These are phyloP conservation scores for Grallaria varia DNA, from an alignment of 2,113 vertebrate genomes.

Conservation along the genomic window DNA sequence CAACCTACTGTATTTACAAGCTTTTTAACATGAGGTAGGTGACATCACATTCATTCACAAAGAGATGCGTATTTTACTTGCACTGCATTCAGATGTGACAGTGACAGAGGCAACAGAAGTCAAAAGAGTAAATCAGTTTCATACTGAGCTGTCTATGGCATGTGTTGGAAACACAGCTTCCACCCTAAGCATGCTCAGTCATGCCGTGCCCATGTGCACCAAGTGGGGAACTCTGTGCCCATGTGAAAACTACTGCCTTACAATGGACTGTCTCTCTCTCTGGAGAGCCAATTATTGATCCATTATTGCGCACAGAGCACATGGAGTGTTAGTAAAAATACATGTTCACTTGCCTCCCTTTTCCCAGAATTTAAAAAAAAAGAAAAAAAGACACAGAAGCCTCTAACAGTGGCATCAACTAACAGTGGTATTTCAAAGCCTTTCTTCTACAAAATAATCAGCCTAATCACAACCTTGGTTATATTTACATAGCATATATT, in stretches of 20 bases:
- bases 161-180: not conserved
- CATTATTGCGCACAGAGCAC: not conserved
- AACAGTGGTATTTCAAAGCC: not conserved
- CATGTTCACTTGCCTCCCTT: not conserved
- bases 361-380: not conserved
- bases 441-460: not conserved
- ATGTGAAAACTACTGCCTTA: not conserved
- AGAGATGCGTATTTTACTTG: not conserved
- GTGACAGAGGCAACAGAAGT: not conserved
- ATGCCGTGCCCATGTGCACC: rapidly evolving
- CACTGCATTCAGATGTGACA: not conserved
- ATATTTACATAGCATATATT: not conserved
- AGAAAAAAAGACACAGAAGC: not conserved
- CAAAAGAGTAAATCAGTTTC: not conserved
- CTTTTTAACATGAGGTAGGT: not conserved
- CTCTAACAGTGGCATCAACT: not conserved
- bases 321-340: not conserved
- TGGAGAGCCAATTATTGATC: not conserved
- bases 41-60: not conserved
- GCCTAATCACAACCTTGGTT: not conserved
- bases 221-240: not conserved
- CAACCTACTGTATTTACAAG: not conserved
- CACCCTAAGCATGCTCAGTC: not conserved
- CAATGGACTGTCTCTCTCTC: not conserved
- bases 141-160: not conserved